These are phyloP conservation scores for Hydropsyche tenuis DNA, from an alignment of 1,140 invertebrate species.

Conservation along the genomic window DNA sequence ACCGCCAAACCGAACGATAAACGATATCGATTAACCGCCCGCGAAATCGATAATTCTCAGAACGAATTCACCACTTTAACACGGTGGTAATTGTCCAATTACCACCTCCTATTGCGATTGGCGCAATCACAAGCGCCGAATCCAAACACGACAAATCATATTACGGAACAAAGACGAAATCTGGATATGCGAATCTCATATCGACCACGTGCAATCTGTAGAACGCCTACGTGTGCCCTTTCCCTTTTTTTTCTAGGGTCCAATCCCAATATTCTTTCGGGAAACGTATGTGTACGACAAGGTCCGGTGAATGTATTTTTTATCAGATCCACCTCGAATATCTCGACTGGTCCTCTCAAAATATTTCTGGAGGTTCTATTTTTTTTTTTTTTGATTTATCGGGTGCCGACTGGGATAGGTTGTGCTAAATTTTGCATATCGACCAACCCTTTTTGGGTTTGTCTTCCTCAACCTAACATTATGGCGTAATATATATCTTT, in stretches of 20 bases:
- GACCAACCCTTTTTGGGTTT: constrained; percentile 11
- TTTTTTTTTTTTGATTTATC: constrained; percentile 21
- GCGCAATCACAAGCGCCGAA: too few relatives aligned
- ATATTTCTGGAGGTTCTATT: neutral
- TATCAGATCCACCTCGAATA: constrained; percentile 24
- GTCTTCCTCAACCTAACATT: neutral
- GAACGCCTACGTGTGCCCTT: neutral
- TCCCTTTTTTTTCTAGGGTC: neutral
- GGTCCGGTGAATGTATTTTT: constrained; percentile 20
- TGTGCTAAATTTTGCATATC: constrained; percentile 23
- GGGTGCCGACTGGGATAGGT: constrained; percentile 8
- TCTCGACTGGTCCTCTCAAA: constrained; percentile 9
- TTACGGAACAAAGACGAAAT: too few relatives aligned
- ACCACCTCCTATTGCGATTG: too few relatives aligned
- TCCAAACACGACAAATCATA: too few relatives aligned
- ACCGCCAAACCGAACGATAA: too few relatives aligned
- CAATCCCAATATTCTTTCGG: neutral
- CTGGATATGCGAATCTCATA: neutral
- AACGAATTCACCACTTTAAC: too few relatives aligned
- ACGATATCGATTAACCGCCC: too few relatives aligned
- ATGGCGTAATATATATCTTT: too few relatives aligned
- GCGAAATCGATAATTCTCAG: too few relatives aligned
- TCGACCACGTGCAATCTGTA: neutral
- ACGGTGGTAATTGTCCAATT: too few relatives aligned
- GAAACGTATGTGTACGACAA: constrained; percentile 1